Base-by-base conservation (phyloP, 2,888 invertebrate species). In the Camptogramma bilineatum region DNA sequence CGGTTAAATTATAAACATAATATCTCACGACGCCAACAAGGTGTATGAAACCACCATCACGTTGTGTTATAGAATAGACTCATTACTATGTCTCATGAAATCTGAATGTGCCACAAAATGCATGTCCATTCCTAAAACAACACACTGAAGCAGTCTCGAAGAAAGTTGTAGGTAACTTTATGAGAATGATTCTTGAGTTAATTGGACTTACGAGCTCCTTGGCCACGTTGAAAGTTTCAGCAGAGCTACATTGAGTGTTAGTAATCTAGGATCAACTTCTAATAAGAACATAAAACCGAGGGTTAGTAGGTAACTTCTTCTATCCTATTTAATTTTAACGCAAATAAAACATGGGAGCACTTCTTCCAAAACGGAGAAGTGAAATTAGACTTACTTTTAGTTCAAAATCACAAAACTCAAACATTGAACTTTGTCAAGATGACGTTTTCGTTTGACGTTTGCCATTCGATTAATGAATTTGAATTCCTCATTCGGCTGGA, bases 1-100 rank as follows among this genome's bases (percentile, higher is more conserved):
- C 70, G 74, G 79, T 78, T 77, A 79, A 82, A 84, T 73, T 78
- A 79, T 80, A 81, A 82, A 82, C 78, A 81, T 76, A 82, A 78
- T 74, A 74, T 74, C 24, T 8, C 16, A 17, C 44, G 7, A 13
- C 16, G 16, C 1, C 17, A 17, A 44, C 16, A 17, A 7, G 44
- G 44, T 17, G 5, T 8, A 44, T 17, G 7, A 17, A 44, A 44
- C 8, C 44, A 42, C 42, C 5, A 42, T 5, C n/a, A 16, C 10
- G 16, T 16, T 42, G n/a, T 42, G 42, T 42, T 42, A 16, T 42
- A 42, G 1, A 42, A n/a, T 16, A 42, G 42, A 1, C 16, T n/a
- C 42, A 42, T 16, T 42, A 42, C n/a, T 42, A 16, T 42, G 16
- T 13, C 16, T 42, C 2, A 42, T 42, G 1, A 42, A n/a, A 44